Conservation (phyloP, 2,797 vertebrate species). For the Cuniculus paca region DNA sequence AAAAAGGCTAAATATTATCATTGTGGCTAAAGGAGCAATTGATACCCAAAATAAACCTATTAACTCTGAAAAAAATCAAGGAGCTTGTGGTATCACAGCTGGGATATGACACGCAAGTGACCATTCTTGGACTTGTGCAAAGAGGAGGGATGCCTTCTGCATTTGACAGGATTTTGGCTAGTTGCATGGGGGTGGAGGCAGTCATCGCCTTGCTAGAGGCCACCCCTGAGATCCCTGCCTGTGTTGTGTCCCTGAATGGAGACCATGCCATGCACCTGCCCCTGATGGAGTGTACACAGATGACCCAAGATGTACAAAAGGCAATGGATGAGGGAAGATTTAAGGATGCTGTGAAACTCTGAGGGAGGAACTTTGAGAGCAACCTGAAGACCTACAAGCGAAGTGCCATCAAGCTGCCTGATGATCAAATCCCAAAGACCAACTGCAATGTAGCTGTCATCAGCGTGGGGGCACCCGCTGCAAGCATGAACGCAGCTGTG, state of each 20-base stretch:
- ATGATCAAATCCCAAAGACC: conserved; percentile 92
- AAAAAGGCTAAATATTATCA: too few relatives aligned
- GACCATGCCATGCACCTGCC: conserved; percentile 97
- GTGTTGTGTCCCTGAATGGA: conserved; percentile 96
- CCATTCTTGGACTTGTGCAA: too few relatives aligned
- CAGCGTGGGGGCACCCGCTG: conserved; percentile 97
- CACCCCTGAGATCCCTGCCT: conserved; percentile 96
- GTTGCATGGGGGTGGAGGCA: conserved; percentile 98
- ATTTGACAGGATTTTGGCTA: too few relatives aligned
- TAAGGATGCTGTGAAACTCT: conserved; percentile 95
- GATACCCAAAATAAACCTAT: too few relatives aligned
- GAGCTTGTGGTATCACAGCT: too few relatives aligned
- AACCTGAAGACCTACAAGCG: conserved; percentile 97
- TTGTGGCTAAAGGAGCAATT: too few relatives aligned
- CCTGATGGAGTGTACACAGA: conserved; percentile 98
- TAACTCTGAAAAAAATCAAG: too few relatives aligned
- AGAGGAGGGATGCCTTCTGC: too few relatives aligned
- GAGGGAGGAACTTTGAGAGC: conserved; percentile 98
- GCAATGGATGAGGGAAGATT: conserved; percentile 98
- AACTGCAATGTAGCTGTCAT: conserved; percentile 95
- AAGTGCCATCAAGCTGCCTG: conserved; percentile 93
- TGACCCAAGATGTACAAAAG: conserved; percentile 99
- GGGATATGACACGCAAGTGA: too few relatives aligned
- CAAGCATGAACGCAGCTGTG: conserved; percentile 98
- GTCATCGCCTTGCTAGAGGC: conserved; percentile 96